phyloP scores from a whole-genome alignment of 1,140 invertebrate species.

The Sinonovacula constricta region DNA sequence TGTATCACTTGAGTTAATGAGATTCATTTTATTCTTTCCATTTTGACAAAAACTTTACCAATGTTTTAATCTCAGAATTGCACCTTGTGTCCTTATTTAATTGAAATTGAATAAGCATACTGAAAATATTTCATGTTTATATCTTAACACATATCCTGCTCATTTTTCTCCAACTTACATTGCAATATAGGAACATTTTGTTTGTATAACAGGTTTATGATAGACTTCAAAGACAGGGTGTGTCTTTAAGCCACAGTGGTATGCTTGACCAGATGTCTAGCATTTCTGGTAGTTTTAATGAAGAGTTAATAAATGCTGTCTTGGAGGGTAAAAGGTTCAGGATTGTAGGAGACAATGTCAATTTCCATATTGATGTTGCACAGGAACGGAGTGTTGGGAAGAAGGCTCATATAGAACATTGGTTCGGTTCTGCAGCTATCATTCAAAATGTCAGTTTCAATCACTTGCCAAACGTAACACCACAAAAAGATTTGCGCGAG shows the following conservation, averaged over 20 bases:
- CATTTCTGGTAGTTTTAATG: slow-evolving; percentile 35
- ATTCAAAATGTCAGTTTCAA: slow-evolving; percentile 30
- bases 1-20: too few species aligned
- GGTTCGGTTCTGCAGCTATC: slow-evolving; percentile 41
- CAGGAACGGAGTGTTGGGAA: slow-evolving; percentile 6
- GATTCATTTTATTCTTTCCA: too few species aligned
- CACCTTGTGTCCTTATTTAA: background rate
- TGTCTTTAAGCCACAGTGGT: slow-evolving; percentile 23
- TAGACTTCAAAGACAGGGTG: slow-evolving; percentile 29
- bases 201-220: slow-evolving; percentile 10
- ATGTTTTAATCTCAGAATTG: too few species aligned
- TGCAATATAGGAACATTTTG: background rate
- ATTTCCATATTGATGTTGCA: slow-evolving; percentile 35
- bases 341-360: slow-evolving; percentile 51
- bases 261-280: background rate
- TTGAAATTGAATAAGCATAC: background rate
- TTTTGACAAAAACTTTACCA: too few species aligned
- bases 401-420: slow-evolving; percentile 38
- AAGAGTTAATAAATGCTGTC: slow-evolving; percentile 21
- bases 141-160: background rate
- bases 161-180: background rate
- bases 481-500: slow-evolving; percentile 1
- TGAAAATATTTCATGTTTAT: slow-evolving; percentile 7
- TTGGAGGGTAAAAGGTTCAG: slow-evolving; percentile 30
- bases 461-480: background rate